Base-by-base conservation (phyloP, 2,888 invertebrate genomes). In the Eupithecia subumbrata region DNA sequence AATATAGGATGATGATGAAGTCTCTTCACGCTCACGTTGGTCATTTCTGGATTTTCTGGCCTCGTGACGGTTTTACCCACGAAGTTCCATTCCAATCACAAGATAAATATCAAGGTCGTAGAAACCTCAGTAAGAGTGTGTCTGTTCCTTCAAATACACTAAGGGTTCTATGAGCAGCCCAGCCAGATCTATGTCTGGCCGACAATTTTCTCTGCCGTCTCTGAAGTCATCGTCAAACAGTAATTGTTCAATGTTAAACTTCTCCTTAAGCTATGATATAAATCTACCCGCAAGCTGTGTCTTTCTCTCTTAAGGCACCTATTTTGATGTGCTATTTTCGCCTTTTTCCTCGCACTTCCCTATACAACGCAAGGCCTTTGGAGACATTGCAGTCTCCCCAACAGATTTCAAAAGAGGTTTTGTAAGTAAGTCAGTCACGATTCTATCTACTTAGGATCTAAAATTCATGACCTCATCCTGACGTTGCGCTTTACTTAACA, bases 401-500 rank as follows among this genome's bases (percentile, higher is more conserved):
- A 60, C 25, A 67, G 66, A 30, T 67, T 67, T 40, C 37, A 37
- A n/a, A 66, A 40, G 37, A 40, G 16, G 14, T 68, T 43, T 43
- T 12, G 60, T 52, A 22, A 56, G 40, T 67, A 40, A 22, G 67
- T 43, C 22, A 43, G 37, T 43, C 68, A 68, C 68, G 68, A 68
- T 22, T 22, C 25, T 45, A 68, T 68, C 43, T 68, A n/a, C 22
- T 22, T 30, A 43, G 7, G 18, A 48, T 52, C 52, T 9, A 22
- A n/a, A n/a, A 60, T 63, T n/a, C 45, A 63, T 30, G 34, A 73
- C 64, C 48, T 68, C 16, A 66, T 18, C 45, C 25, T 66, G 16
- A 40, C 30, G 18, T 43, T 25, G 67, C 18, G 52, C 14, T 37
- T 56, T 22, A 60, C 34, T 67, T 68, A 56, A 67, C 40, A 69